Conservation (phyloP, 1,140 invertebrate species). For the Druon quercuslanigerum region DNA sequence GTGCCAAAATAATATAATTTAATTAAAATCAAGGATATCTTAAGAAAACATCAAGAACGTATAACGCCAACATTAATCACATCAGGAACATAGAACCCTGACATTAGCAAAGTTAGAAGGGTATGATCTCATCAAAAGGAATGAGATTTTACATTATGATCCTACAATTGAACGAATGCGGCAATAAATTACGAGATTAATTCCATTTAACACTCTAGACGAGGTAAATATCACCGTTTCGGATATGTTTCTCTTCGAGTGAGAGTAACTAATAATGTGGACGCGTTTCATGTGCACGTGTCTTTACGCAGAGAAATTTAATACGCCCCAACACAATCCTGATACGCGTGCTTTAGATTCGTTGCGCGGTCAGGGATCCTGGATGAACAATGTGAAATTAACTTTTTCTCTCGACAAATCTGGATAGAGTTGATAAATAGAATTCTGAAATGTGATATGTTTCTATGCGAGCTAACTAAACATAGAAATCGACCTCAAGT, state of each 20-base stretch:
- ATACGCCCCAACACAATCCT: conserved; percentile 58
- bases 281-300: conserved; percentile 58
- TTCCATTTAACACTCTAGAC: not conserved
- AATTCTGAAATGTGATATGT: not conserved
- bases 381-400: conserved; percentile 16
- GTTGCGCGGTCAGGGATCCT: conserved; percentile 57
- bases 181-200: not conserved
- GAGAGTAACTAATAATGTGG: not conserved
- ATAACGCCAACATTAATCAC: too few species aligned
- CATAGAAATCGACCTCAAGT: too few species aligned
- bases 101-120: too few species aligned
- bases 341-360: conserved; percentile 61
- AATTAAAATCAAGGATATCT: too few species aligned
- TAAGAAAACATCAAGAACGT: too few species aligned
- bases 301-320: conserved; percentile 58
- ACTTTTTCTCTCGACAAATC: conserved; percentile 1
- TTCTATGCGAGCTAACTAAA: not conserved
- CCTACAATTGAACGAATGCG: not conserved
- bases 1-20: too few species aligned
- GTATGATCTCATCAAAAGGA: too few species aligned
- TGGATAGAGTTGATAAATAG: not conserved
- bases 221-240: not conserved
- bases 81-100: too few species aligned
- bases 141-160: too few species aligned
- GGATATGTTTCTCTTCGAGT: not conserved